Conservation (phyloP, 2,888 invertebrate genomes). For the Slavum lentiscoides region DNA sequence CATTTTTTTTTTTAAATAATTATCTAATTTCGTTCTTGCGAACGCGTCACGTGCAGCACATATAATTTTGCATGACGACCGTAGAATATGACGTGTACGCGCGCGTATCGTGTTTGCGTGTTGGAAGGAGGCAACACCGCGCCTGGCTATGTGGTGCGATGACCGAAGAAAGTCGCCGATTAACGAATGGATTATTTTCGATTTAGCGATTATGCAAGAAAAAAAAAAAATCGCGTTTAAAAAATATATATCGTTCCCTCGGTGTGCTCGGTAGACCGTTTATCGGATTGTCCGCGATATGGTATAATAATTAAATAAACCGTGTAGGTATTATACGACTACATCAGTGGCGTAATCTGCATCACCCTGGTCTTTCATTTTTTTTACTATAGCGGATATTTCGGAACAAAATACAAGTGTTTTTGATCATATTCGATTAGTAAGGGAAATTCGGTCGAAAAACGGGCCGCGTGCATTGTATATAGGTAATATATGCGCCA, state of each 20-base stretch:
- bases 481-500: no score
- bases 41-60: neutral
- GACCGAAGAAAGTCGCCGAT: constrained; percentile 40
- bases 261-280: neutral
- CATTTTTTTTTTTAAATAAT: no score
- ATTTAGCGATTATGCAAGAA: neutral
- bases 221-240: neutral
- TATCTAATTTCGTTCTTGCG: neutral
- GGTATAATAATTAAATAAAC: no score
- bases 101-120: neutral
- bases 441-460: no score
- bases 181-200: constrained; percentile 14
- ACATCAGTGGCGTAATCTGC: no score
- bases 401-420: no score
- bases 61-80: neutral
- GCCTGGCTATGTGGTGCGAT: constrained; percentile 14
- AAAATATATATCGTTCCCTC: neutral
- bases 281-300: neutral
- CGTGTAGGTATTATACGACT: no score
- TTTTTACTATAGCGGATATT: no score
- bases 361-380: no score
- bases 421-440: no score
- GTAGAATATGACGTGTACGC: neutral
- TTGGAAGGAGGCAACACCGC: neutral
- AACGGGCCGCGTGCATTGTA: no score